Evolutionary conservation across 1,140 invertebrate genomes (phyloP).

Genomic region (Plectrocnemia conspersa): DNA sequence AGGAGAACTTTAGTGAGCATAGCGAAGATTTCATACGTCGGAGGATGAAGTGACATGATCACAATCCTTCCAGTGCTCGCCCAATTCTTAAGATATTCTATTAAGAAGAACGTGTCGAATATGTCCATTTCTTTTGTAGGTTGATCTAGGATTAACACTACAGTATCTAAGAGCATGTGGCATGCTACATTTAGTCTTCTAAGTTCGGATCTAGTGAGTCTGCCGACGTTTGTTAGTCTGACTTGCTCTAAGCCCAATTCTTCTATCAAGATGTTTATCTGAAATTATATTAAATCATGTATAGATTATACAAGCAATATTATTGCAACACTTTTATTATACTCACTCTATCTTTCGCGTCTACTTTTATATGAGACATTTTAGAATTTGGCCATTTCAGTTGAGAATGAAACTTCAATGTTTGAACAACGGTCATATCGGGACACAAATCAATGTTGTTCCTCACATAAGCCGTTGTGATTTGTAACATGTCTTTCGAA

Average conservation of each 20-base stretch:
- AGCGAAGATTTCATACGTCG: slow-evolving; percentile 92
- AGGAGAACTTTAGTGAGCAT: slow-evolving; percentile 85
- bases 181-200: slow-evolving; percentile 81
- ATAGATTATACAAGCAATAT: slow-evolving; percentile 12
- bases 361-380: slow-evolving; percentile 53
- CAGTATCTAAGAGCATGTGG: slow-evolving; percentile 76
- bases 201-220: slow-evolving; percentile 80
- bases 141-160: slow-evolving; percentile 81
- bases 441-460: slow-evolving; percentile 56
- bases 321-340: background rate
- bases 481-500: slow-evolving; percentile 61
- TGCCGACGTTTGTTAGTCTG: slow-evolving; percentile 68
- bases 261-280: slow-evolving; percentile 82
- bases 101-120: slow-evolving; percentile 91
- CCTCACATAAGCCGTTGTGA: slow-evolving; percentile 61
- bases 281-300: slow-evolving; percentile 37
- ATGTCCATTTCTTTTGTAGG: slow-evolving; percentile 92
- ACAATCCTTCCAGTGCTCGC: slow-evolving; percentile 78
- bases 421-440: slow-evolving; percentile 77
- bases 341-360: slow-evolving; percentile 57
- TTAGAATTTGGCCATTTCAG: slow-evolving; percentile 59
- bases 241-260: slow-evolving; percentile 86
- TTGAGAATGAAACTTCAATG: slow-evolving; percentile 72
- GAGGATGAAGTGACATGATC: slow-evolving; percentile 87
- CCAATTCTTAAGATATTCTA: slow-evolving; percentile 93